A percentile compares a stretch with the other conserved stretches of the same genome.
phyloP scores from a whole-genome alignment of 2,797 vertebrate species.

The Propithecus perrieri region DNA sequence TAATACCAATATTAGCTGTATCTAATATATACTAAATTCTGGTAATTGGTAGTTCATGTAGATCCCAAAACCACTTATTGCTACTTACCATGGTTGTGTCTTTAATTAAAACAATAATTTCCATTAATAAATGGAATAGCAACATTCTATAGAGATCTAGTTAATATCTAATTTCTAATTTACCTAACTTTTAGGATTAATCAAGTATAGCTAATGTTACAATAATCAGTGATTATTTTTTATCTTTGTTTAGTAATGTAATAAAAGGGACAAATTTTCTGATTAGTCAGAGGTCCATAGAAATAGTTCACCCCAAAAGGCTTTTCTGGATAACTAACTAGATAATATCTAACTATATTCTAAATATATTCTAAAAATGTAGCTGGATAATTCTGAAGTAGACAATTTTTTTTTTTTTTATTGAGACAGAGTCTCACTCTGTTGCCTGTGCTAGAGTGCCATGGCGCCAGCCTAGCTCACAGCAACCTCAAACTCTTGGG shows the following conservation, averaged over 20 bases:
- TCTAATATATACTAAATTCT: slow-evolving; percentile 44
- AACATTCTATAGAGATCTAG: slow-evolving; percentile 39
- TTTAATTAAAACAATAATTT: slow-evolving; percentile 71
- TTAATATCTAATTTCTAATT: slow-evolving; percentile 46
- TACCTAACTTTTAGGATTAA: slow-evolving; percentile 47
- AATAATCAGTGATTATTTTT: slow-evolving; percentile 26
- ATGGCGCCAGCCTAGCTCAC: too few species aligned
- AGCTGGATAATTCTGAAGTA: slow-evolving; percentile 21
- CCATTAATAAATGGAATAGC: not conserved
- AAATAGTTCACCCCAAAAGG: not conserved
- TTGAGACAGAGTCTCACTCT: too few species aligned
- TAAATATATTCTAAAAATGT: slow-evolving; percentile 24
- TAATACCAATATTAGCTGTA: not conserved
- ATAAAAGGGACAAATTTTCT: not conserved
- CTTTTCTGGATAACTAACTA: slow-evolving; percentile 8
- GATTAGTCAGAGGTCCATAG: slow-evolving; percentile 21
- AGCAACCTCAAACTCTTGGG: too few species aligned
- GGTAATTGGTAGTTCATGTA: slow-evolving; percentile 1
- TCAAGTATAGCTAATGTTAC: not conserved
- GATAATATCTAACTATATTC: not conserved
- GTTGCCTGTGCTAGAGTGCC: too few species aligned
- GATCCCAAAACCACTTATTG: slow-evolving; percentile 3
- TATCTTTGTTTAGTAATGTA: slow-evolving; percentile 33
- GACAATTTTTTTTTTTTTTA: not conserved
- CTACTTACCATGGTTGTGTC: not conserved